Evolutionary conservation across 2,888 invertebrate genomes (phyloP).

Genomic region (Horisme vitalbata): DNA sequence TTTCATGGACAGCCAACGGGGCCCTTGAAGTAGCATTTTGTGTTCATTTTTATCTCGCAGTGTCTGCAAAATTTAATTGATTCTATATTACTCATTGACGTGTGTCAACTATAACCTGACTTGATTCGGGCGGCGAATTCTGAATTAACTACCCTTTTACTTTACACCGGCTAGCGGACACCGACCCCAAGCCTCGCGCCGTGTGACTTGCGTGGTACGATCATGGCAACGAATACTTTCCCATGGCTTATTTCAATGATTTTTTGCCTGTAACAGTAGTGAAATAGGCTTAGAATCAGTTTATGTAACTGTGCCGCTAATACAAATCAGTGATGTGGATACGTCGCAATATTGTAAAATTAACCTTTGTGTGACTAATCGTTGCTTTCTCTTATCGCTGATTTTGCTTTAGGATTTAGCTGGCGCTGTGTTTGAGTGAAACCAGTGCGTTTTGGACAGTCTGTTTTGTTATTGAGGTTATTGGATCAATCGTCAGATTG

Average conservation of each 20-base stretch:
- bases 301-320: conserved; percentile 64
- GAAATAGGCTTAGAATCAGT: conserved; percentile 48
- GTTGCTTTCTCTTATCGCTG: conserved; percentile 76
- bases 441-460: conserved; percentile 44
- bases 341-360: conserved; percentile 64
- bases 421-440: conserved; percentile 47
- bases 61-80: conserved; percentile 35
- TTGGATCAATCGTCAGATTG: conserved; percentile 73
- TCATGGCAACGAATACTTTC: conserved; percentile 81
- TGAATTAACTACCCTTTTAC: conserved; percentile 75
- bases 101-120: conserved; percentile 41
- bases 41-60: conserved; percentile 26
- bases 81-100: conserved; percentile 37
- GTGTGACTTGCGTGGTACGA: conserved; percentile 80
- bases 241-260: conserved; percentile 50
- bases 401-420: conserved; percentile 54
- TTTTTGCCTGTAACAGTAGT: conserved; percentile 39
- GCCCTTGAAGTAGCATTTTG: conserved; percentile 53
- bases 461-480: conserved; percentile 70
- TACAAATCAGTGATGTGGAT: conserved; percentile 53
- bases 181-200: conserved; percentile 85
- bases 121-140: conserved; percentile 56
- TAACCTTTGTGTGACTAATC: conserved; percentile 77
- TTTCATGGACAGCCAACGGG: conserved; percentile 74
- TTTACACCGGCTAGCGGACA: conserved; percentile 83